Evolutionary conservation across 2,113 vertebrate genomes (phyloP).

Genomic region (Pipra filicauda): DNA sequence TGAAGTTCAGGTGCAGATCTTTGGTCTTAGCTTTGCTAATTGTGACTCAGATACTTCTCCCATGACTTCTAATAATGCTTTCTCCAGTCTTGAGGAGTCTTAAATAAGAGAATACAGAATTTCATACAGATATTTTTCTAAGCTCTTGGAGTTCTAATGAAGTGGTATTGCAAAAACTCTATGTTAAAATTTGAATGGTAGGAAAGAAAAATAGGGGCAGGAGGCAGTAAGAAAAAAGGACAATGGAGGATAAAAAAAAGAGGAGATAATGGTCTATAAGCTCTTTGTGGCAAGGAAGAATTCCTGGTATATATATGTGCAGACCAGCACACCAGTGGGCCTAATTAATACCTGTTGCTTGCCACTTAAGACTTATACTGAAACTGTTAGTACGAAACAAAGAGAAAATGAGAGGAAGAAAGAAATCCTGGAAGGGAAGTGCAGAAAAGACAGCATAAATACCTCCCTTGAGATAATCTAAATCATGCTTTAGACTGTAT

Average conservation of each 20-base stretch:
- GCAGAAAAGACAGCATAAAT: background rate
- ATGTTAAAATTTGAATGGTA: background rate
- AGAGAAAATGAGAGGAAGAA: background rate
- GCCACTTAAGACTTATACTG: background rate
- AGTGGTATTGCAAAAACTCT: background rate
- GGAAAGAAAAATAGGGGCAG: background rate
- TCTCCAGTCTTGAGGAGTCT: background rate
- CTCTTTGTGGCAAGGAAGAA: background rate
- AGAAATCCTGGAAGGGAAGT: background rate
- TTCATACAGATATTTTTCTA: background rate
- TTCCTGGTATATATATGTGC: background rate
- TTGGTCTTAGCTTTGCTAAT: background rate
- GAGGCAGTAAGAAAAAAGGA: background rate
- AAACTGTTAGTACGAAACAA: background rate
- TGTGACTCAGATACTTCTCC: background rate
- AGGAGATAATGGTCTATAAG: background rate
- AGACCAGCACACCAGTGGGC: background rate
- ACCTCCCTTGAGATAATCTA: background rate
- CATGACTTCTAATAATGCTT: background rate
- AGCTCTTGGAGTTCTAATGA: background rate
- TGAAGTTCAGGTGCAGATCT: background rate
- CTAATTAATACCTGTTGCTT: background rate
- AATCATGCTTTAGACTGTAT: background rate
- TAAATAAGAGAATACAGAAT: slow-evolving; percentile 9
- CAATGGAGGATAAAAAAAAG: background rate